A percentile compares a stretch with the other conserved stretches of the same genome.
phyloP scores from a whole-genome alignment of 2,888 invertebrate species.

The Drosophila meridionalis region DNA sequence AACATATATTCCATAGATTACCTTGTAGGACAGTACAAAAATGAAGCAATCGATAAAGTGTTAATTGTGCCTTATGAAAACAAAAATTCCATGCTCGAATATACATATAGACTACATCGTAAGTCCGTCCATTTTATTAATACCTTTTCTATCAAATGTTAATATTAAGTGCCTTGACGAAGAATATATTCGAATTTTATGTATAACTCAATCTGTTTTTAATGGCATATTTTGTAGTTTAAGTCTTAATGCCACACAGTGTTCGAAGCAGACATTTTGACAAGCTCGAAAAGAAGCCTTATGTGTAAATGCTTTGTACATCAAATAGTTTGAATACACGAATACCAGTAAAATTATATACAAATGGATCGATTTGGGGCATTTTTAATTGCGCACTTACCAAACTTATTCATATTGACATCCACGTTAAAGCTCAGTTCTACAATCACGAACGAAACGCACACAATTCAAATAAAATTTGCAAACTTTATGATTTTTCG shows the following conservation, averaged over 20 bases:
- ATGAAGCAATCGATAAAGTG: constrained; percentile 34
- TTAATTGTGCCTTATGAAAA: constrained; percentile 62
- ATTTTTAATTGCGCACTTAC: constrained; percentile 43
- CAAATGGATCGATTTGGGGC: neutral
- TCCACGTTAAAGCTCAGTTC: constrained; percentile 17
- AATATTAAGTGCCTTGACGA: constrained; percentile 62
- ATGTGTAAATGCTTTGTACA: constrained; percentile 37
- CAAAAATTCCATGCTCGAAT: constrained; percentile 40
- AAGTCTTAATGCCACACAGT: constrained; percentile 23
- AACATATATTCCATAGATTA: constrained; percentile 42
- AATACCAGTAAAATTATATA: constrained; percentile 25
- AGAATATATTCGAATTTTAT: constrained; percentile 33
- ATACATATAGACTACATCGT: constrained; percentile 48
- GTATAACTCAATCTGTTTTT: constrained; percentile 21
- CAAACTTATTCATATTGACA: constrained; percentile 70
- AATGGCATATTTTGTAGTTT: constrained; percentile 46
- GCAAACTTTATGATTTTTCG: constrained; percentile 39
- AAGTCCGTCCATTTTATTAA: constrained; percentile 63
- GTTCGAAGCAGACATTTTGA: constrained; percentile 18
- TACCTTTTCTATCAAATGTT: constrained; percentile 46
- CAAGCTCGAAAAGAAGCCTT: constrained; percentile 19
- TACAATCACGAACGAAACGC: constrained; percentile 27
- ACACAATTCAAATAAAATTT: constrained; percentile 34
- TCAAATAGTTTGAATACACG: constrained; percentile 30
- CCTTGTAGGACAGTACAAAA: constrained; percentile 70